Base-by-base conservation (phyloP, 2,888 invertebrate species). In the Apamea sordens region DNA sequence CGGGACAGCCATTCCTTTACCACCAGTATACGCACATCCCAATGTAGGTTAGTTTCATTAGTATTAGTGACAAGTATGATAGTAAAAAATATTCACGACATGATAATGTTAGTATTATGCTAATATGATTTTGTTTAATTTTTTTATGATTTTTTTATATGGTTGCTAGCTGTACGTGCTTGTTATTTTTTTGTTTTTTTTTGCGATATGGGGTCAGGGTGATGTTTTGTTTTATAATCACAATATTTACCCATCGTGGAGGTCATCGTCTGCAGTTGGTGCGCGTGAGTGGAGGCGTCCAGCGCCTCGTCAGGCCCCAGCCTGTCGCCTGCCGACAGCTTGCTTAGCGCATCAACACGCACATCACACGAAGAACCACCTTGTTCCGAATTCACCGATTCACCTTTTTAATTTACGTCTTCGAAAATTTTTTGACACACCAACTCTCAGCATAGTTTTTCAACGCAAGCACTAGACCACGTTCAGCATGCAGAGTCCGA, bases 231-330 rank as follows among this genome's bases (percentile, higher is more conserved):
- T 69, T 41, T 79, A 80, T 79, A 84, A 78, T 83, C 79, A 75
- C 78, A 85, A 91, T 94, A 95, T 94, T 97, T 96, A 97, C 97
- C 97, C 97, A 97, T 97, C 79, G 97, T 97, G 91, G 97, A 97
- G 92, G 97, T 97, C 97, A 97, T 97, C 90, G 94, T 97, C 96
- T 96, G 96, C 93, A 96, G 94, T 91, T 94, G 95, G 83, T 92
- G 92, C 88, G 94, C 94, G 89, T 95, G 95, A 89, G 93, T 92
- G 89, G 94, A 94, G 95, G 95, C 95, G 94, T 95, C 95, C 84
- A 89, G 92, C 94, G 95, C 96, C 95, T 94, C 96, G 92, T 93
- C 91, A 85, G 95, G 95, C 92, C 95, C 94, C 94, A 95, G 96
- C 92, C 94, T 94, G 93, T 94, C 94, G 90, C 93, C 93, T 91